A percentile compares a stretch with the other conserved stretches of the same genome.
phyloP scores from a whole-genome alignment of 1,140 invertebrate genomes.

The Odontomachus brunneus region DNA sequence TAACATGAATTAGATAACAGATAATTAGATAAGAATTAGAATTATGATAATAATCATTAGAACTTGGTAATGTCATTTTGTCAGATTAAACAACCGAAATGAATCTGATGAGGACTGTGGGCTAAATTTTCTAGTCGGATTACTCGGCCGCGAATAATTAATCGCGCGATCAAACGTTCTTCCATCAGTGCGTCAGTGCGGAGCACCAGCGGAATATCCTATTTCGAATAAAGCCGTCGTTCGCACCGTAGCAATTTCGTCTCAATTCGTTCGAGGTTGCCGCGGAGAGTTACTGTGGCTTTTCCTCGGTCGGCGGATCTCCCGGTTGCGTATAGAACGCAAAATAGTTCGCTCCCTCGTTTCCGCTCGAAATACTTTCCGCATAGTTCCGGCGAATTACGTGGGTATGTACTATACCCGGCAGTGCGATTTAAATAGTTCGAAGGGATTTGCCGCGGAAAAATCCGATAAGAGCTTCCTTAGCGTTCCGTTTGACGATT shows the following conservation, averaged over 20 bases:
- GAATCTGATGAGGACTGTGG: too few species aligned
- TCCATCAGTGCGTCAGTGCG: neutral
- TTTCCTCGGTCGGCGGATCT: conserved; percentile 67
- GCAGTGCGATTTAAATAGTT: conserved; percentile 73
- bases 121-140: too few species aligned
- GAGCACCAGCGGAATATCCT: conserved; percentile 28
- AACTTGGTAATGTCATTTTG: too few species aligned
- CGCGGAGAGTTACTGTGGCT: conserved; percentile 66
- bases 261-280: conserved; percentile 59
- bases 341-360: conserved; percentile 66
- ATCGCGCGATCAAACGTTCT: conserved; percentile 41
- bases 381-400: conserved; percentile 71
- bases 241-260: conserved; percentile 64
- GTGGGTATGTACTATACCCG: conserved; percentile 32
- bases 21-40: too few species aligned
- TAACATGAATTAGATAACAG: too few species aligned
- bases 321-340: conserved; percentile 61
- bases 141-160: conserved; percentile 34
- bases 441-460: conserved; percentile 63
- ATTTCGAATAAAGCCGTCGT: conserved; percentile 67
- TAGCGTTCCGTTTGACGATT: conserved; percentile 57
- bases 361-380: conserved; percentile 69
- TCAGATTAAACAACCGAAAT: too few species aligned
- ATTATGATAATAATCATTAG: too few species aligned
- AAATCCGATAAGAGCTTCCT: conserved; percentile 63